Percentiles rank a stretch among this genome's conserved stretches.
These are phyloP conservation scores for Jacana jacana DNA, from an alignment of 2,113 vertebrate species.

Conservation along the genomic window DNA sequence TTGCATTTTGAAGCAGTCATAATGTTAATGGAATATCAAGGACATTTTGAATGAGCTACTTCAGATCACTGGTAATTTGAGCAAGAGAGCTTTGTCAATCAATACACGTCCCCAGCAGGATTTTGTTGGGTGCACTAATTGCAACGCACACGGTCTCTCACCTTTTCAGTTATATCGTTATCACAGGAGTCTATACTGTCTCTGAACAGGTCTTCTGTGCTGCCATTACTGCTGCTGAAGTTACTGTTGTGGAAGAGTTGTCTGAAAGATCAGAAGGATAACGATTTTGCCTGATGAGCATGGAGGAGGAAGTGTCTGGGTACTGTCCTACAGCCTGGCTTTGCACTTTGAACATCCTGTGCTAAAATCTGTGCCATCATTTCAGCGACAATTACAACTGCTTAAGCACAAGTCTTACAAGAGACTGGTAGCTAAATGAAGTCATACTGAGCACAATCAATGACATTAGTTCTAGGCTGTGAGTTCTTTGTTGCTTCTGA, in stretches of 20 bases:
- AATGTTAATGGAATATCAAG: background rate
- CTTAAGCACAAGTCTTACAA: background rate
- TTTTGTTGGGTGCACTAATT: background rate
- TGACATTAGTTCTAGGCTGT: background rate
- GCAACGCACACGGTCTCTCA: constrained; percentile 17
- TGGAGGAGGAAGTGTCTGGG: background rate
- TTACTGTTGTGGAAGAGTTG: constrained; percentile 96
- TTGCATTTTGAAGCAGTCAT: background rate
- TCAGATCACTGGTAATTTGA: background rate
- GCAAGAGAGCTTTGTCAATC: background rate
- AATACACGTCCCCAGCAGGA: background rate
- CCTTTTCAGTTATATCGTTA: constrained; percentile 94
- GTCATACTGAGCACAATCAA: constrained; percentile 4
- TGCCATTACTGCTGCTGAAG: constrained; percentile 95
- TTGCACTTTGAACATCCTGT: background rate
- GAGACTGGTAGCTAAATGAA: constrained; percentile 4
- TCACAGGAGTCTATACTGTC: constrained; percentile 97
- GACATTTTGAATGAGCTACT: background rate
- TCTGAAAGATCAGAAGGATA: constrained; percentile 71
- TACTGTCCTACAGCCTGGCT: background rate
- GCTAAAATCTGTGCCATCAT: background rate
- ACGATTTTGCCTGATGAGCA: constrained; percentile 64
- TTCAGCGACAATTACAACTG: background rate
- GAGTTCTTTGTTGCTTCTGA: background rate
- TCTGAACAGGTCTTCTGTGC: constrained; percentile 94